Evolutionary conservation across 2,888 invertebrate genomes (phyloP), one percentile per base, ranked within the genome.

Genomic region (Drosophila phalerata): DNA sequence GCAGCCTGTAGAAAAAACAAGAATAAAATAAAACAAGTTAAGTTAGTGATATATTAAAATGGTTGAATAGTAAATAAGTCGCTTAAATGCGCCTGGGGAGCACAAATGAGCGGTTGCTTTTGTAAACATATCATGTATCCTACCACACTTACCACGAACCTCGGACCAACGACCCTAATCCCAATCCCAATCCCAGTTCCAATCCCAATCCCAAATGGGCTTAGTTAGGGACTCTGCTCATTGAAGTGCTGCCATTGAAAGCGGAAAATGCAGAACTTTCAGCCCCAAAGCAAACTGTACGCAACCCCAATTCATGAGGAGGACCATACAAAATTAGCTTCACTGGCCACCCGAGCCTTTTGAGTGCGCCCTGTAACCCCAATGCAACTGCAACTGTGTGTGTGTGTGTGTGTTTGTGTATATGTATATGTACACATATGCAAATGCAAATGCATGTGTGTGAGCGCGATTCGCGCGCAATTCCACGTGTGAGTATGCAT

Each of bases 271-370:
- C 58, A 70, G 45, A 66, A 49, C 64, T 52, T 49, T 61, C 57
- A 45, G 47, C 43, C 43, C 30, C 51, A 55, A 40, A 48, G 34
- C 58, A 40, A 47, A 58, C 64, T 43, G 53, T 52, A 71, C 67
- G 69, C 78, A 80, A 85, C 85, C 80, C 87, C 76, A 76, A 73
- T 81, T 58, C 65, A 55, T 45, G 58, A 63, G 38, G 56, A 66
- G 62, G 65, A 61, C 77, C 63, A 78, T 69, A 77, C 77, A 75
- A 81, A 85, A 85, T 87, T 87, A 85, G 87, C 85, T 73, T 47
- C 73, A 73, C 85, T 87, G 82, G 79, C 80, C 79, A 86, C 53
- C 73, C 72, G 69, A 75, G 73, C 72, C 74, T 78, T 78, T 86
- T 76, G 76, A 86, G 80, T 75, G 75, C 66, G 62, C 69, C 68